phyloP scores from a whole-genome alignment of 2,797 vertebrate genomes.

The Peromyscus attwateri region DNA sequence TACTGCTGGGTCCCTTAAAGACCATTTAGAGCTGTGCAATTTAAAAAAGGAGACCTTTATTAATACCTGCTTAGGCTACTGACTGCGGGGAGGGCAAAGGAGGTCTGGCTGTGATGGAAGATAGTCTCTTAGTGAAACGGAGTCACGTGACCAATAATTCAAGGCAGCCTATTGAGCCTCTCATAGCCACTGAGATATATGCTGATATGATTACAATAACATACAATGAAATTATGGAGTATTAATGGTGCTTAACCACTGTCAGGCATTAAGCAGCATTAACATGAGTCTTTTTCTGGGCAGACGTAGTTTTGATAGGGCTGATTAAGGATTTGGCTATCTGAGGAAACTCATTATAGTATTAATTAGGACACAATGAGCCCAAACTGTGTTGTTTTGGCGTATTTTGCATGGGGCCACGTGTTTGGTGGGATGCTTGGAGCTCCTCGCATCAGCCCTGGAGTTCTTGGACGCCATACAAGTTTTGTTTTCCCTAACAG shows the following conservation, averaged over 20 bases:
- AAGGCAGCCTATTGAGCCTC: slow-evolving; percentile 89
- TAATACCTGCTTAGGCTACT: slow-evolving; percentile 93
- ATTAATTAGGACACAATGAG: slow-evolving; percentile 93
- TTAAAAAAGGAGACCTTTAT: slow-evolving; percentile 94
- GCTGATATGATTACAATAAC: slow-evolving; percentile 92
- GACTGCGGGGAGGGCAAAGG: slow-evolving; percentile 89
- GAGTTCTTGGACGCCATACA: slow-evolving; percentile 83
- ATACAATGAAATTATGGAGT: slow-evolving; percentile 92
- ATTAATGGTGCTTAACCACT: slow-evolving; percentile 92
- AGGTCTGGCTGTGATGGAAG: slow-evolving; percentile 92
- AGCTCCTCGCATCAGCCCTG: slow-evolving; percentile 80
- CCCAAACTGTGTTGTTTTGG: slow-evolving; percentile 90
- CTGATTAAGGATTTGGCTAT: slow-evolving; percentile 93
- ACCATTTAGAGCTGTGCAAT: slow-evolving; percentile 92
- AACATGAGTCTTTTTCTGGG: slow-evolving; percentile 88
- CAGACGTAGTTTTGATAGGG: slow-evolving; percentile 91
- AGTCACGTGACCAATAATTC: slow-evolving; percentile 90
- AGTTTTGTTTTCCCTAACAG: slow-evolving; percentile 79
- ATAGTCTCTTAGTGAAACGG: slow-evolving; percentile 90
- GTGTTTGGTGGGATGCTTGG: slow-evolving; percentile 86
- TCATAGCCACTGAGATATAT: slow-evolving; percentile 89
- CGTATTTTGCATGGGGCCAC: slow-evolving; percentile 87
- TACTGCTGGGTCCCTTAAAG: slow-evolving; percentile 94
- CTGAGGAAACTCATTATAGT: slow-evolving; percentile 92
- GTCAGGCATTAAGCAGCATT: slow-evolving; percentile 92